Percentiles rank a stretch among this genome's conserved stretches.
Evolutionary conservation across 2,113 vertebrate genomes (phyloP).

Genomic region (Heloderma charlesbogerti): DNA sequence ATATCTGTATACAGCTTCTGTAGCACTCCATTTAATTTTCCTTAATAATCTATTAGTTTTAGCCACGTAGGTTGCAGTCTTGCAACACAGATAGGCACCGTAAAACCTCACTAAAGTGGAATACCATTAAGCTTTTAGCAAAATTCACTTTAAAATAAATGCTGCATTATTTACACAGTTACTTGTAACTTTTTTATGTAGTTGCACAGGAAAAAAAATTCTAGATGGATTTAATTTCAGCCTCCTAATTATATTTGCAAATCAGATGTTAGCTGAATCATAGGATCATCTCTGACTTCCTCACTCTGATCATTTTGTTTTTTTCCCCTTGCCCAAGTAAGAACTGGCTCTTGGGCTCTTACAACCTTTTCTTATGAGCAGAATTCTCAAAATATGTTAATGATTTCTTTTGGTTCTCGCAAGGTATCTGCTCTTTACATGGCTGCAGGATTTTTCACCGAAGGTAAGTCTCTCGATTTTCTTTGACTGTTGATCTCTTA

Average conservation of each 20-base stretch:
- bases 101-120: neutral
- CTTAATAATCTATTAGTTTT: neutral
- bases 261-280: constrained; percentile 18
- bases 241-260: constrained; percentile 31
- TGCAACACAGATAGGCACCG: neutral
- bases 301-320: neutral
- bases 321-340: neutral
- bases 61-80: neutral
- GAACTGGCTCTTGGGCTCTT: neutral
- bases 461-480: neutral
- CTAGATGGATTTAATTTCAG: constrained; percentile 1
- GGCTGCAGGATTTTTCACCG: neutral
- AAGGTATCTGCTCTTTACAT: neutral
- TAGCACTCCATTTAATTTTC: neutral
- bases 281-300: neutral
- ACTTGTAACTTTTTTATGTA: neutral
- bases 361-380: too few species aligned
- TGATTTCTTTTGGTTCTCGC: neutral
- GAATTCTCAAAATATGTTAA: neutral
- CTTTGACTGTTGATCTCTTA: neutral
- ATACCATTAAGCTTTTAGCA: neutral
- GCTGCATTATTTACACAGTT: neutral
- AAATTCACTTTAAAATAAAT: neutral
- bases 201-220: neutral
- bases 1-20: too few species aligned